Evolutionary conservation across 2,113 vertebrate genomes (phyloP), one percentile per base, ranked within the genome.

Genomic region (Malurus elegans): DNA sequence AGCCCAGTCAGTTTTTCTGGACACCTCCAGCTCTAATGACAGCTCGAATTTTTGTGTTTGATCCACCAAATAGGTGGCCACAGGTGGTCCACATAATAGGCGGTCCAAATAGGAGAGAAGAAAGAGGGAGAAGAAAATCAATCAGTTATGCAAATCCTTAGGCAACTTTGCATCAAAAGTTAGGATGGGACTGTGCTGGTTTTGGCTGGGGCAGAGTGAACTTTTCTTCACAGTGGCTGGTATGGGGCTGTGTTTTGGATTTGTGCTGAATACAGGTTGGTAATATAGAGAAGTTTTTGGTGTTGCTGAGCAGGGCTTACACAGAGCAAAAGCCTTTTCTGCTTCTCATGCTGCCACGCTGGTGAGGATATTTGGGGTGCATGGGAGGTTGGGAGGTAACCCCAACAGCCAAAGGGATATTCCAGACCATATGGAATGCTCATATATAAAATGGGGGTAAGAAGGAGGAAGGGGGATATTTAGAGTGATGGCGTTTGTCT

Each of bases 281-380:
- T 40, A 51, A 26, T 18, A 18, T 4, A 58, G 21, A 65, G 21
- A 19, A 32, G 4, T 23, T 64, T 57, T 6, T 28, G 10, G 36
- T 58, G 28, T 24, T 88, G 10, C 31, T 50, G 26, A 50, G 10
- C 16, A 31, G 24, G 25, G 13, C 16, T 62, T 7, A 34, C 24
- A 70, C 29, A 62, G 25, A 70, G 29, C 56, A 28, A 62, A 62
- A 24, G 12, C 40, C 8, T 79, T 54, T 62, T 40, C 32, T 70
- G 4, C 12, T 70, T 34, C 25, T n/a, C 0, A 0, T 19, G 14
- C 28, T 45, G n/a, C 12, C 38, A 44, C 2, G 1, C 8, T 50
- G 62, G 21, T 53, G 8, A 36, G 32, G 8, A 38, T 38, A 38
- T 38, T 38, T 38, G 6, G 31, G 10, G 2, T 24, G 18, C 18